Evolutionary conservation across 2,888 invertebrate genomes (phyloP), one percentile per base, ranked within the genome.

Genomic region (Ormyrus thymus): DNA sequence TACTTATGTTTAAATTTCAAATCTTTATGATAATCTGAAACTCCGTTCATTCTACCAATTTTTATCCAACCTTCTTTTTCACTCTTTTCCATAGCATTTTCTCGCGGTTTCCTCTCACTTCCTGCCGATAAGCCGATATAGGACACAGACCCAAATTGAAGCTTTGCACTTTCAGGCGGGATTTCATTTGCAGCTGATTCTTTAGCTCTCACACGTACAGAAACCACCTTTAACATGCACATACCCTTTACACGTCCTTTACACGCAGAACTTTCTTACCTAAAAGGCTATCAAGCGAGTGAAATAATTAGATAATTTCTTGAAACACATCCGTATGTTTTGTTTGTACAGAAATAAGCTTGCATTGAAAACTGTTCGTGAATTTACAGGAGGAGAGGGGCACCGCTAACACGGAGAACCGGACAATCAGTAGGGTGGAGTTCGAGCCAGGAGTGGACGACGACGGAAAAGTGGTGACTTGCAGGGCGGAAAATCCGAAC

Each of bases 401-500:
- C 53, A 69, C 74, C 62, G 58, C 75, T 62, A 81, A 81, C 61
- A 81, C 70, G 70, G 95, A 95, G 88, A 97, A 97, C 91, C 92
- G 95, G 85, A 97, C 97, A 83, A 93, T 95, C 88, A 97, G 97
- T 88, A 95, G 95, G 90, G 92, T 97, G 91, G 95, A 95, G 90
- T 97, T 97, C 92, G 95, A 95, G 86, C 97, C 97, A 77, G 95
- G 95, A 78, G 94, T 96, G 84, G 96, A 96, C 88, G 97, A 97
- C 91, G 96, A 97, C 91, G 96, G 96, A 85, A 96, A 96, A 92
- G 93, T 94, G 85, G 94, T 97, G 92, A 95, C 95, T 81, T 97
- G 97, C 91, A 93, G 96, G 87, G 96, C 97, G 9, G 97, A 97
- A 92, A 97, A 97, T 92, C 96, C 97, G 81, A 96, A 95, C 92